phyloP scores from a whole-genome alignment of 2,888 invertebrate genomes.

The Cheilosia impressa region DNA sequence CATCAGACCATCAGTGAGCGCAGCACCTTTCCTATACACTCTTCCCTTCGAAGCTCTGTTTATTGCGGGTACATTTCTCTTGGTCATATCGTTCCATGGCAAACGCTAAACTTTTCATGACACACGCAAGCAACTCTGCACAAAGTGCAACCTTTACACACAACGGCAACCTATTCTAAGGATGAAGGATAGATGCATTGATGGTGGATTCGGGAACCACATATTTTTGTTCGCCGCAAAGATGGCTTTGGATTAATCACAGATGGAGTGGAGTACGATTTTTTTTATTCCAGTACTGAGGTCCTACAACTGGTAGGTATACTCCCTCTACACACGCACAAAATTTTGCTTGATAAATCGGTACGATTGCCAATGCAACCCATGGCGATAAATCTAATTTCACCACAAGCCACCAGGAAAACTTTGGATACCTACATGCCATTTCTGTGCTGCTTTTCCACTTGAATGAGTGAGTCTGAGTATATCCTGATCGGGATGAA shows the following conservation, averaged over 20 bases:
- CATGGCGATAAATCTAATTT: slow-evolving; percentile 82
- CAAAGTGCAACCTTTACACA: slow-evolving; percentile 27
- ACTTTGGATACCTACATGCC: slow-evolving; percentile 11
- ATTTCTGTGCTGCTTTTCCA: slow-evolving; percentile 40
- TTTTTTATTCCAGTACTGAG: slow-evolving; percentile 28
- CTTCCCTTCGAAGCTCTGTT: slow-evolving; percentile 32
- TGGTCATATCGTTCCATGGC: slow-evolving; percentile 14
- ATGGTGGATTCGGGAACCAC: slow-evolving; percentile 10
- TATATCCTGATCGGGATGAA: slow-evolving; percentile 42
- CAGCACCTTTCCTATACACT: slow-evolving; percentile 5
- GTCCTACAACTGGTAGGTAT: no score
- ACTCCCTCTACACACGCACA: slow-evolving; percentile 18
- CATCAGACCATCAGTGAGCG: background rate
- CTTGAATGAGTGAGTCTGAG: slow-evolving; percentile 22
- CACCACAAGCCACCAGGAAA: slow-evolving; percentile 27
- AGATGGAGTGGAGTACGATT: slow-evolving; percentile 32
- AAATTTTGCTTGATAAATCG: slow-evolving; percentile 82
- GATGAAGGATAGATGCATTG: slow-evolving; percentile 15
- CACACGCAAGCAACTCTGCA: slow-evolving; percentile 50
- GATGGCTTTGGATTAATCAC: slow-evolving; percentile 46
- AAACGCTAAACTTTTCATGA: slow-evolving; percentile 43
- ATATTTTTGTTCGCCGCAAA: slow-evolving; percentile 38
- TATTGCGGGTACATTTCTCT: slow-evolving; percentile 44
- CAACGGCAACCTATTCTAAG: background rate
- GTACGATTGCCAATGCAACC: slow-evolving; percentile 82